Base-by-base conservation (phyloP, 1,140 invertebrate genomes). In the Atta texana region DNA sequence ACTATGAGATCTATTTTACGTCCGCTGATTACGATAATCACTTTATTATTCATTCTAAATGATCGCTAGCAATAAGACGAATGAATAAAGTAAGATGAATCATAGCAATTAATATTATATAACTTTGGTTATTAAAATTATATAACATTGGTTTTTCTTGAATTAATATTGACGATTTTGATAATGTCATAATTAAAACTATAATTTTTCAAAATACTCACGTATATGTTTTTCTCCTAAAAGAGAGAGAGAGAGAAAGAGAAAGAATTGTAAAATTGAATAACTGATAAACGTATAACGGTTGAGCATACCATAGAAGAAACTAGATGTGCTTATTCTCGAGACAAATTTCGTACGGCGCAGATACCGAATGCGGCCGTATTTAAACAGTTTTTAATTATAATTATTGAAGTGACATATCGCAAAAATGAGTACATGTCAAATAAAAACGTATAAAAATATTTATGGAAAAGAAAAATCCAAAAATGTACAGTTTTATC, bases 11-110 rank as follows among this genome's bases (percentile, higher is more conserved):
- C 7, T 39, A 4, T 68, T 74, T 12, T 57, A 39, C n/a, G 39
- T 72, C 10, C 12, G 12, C 21, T 31, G 5, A 16, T 34, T 24
- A 57, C 31, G 31, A 39, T 57, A 39, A 74, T 74, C 2, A 57
- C 31, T 21, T 44, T 74, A 10, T 74, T 39, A 57, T 57, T 74
- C 28, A 74, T 16, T 74, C 10, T 39, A 57, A 57, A n/a, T 74
- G 2, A 31, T 24, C 12, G 10, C 34, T 2, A 72, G 28, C 28
- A 55, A 74, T 39, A 57, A 74, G 18, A 57, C n/a, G 2, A 34
- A 10, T 57, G 2, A 66, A 5, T 66, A 66, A 66, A 21, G 7
- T 39, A 39, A 66, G 8, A 39, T 66, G 64, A 55, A 74, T 74
- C 28, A 34, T 21, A 0, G 24, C 2, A 21, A 14, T 75, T 55